Evolutionary conservation across 2,888 invertebrate genomes (phyloP).

Genomic region (Drosophila affinis): DNA sequence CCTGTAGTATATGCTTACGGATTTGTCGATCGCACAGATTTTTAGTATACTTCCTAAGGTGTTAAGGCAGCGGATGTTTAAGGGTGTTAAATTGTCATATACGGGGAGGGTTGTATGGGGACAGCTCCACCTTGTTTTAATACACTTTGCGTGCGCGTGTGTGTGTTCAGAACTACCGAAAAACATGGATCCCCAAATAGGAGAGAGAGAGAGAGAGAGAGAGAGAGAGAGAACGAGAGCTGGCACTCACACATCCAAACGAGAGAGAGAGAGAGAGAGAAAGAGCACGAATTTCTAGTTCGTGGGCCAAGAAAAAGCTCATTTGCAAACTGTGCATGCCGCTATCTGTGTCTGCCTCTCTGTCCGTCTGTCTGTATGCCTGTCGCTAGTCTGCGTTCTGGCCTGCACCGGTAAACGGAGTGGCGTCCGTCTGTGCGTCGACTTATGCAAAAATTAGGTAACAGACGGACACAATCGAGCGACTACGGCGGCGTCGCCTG

Average conservation of each 20-base stretch:
- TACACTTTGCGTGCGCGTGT: neutral
- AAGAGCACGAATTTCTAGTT: slow-evolving; percentile 31
- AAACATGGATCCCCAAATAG: slow-evolving; percentile 55
- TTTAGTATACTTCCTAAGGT: too few relatives aligned
- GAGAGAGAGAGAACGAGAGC: slow-evolving; percentile 1
- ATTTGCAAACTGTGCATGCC: slow-evolving; percentile 31
- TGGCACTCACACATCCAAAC: neutral
- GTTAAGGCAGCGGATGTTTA: too few relatives aligned
- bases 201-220: slow-evolving; percentile 16
- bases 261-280: neutral
- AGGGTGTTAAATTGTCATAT: too few relatives aligned
- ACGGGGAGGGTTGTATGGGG: too few relatives aligned
- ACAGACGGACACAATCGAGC: slow-evolving; percentile 17
- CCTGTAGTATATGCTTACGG: too few relatives aligned
- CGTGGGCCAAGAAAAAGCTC: slow-evolving; percentile 16
- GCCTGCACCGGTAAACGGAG: slow-evolving; percentile 24
- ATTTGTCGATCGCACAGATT: too few relatives aligned
- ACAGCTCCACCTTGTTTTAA: neutral
- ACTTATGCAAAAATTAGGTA: slow-evolving; percentile 45
- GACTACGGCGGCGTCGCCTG: neutral
- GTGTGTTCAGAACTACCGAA: slow-evolving; percentile 58
- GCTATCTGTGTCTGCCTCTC: neutral
- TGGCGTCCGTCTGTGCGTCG: slow-evolving; percentile 9
- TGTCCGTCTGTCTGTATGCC: neutral
- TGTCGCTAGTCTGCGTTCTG: neutral